Conservation (phyloP, 2,113 vertebrate species). For the Xiphias gladius region DNA sequence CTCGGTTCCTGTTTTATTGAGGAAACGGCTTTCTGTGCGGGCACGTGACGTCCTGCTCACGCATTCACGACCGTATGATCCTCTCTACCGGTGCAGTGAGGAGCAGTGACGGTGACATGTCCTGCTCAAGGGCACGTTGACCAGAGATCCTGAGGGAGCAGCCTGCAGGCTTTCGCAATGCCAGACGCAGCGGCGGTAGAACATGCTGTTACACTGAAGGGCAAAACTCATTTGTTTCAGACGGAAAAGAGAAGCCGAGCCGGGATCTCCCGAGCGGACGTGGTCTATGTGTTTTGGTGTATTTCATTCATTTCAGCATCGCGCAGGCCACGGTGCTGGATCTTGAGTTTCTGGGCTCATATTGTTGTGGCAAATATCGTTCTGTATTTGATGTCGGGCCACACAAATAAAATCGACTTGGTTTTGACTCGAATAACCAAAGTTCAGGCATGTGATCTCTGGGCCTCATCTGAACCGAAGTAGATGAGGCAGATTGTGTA, state of each 20-base stretch:
- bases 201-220: not conserved
- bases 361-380: not conserved
- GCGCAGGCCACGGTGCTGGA: too few species aligned
- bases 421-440: too few species aligned
- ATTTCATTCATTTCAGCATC: not conserved
- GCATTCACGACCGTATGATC: not conserved
- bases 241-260: slow-evolving; percentile 2
- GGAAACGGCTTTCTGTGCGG: not conserved
- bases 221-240: slow-evolving; percentile 5
- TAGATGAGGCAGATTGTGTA: too few species aligned
- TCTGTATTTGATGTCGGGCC: too few species aligned
- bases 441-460: too few species aligned
- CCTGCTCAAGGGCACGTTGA: not conserved
- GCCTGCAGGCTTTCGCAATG: not conserved
- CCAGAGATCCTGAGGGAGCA: not conserved
- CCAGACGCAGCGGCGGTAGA: not conserved
- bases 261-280: not conserved
- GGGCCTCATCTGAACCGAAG: too few species aligned
- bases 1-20: not conserved
- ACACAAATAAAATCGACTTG: too few species aligned
- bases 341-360: not conserved
- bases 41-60: too few species aligned
- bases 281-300: not conserved
- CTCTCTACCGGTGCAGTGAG: not conserved
- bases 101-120: not conserved